phyloP scores from a whole-genome alignment of 2,797 vertebrate species.

The Tangara arthus region DNA sequence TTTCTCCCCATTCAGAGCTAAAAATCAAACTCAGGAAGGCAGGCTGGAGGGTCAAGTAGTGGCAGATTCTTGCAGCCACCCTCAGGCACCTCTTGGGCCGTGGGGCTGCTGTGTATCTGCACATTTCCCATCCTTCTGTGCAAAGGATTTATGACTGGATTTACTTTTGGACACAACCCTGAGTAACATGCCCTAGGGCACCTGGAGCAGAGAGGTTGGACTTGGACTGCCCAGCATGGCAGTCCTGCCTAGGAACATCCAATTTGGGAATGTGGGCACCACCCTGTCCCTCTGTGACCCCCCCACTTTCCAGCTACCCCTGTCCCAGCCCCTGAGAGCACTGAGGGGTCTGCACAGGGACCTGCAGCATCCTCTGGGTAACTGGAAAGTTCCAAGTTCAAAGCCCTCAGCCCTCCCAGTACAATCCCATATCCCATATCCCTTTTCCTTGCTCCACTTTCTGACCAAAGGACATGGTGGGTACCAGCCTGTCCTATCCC shows the following conservation, averaged over 20 bases:
- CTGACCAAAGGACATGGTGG: too few relatives aligned
- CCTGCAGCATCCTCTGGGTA: neutral
- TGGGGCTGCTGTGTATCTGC: neutral
- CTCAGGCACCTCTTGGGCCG: neutral
- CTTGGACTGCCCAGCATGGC: neutral
- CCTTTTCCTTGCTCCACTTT: too few relatives aligned
- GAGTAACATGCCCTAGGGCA: neutral
- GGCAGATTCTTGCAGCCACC: neutral
- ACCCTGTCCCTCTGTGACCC: neutral
- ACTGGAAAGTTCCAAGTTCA: neutral
- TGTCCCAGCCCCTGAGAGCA: neutral
- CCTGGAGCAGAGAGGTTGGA: neutral
- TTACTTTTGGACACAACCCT: neutral
- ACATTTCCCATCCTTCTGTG: neutral
- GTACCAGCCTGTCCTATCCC: too few relatives aligned
- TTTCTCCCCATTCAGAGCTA: neutral
- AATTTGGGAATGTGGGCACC: neutral
- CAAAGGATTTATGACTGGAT: neutral
- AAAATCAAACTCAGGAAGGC: neutral
- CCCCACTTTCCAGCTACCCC: accelerated
- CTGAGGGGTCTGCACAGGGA: neutral
- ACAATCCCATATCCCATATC: neutral
- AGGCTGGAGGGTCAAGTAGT: neutral
- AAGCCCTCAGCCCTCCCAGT: neutral
- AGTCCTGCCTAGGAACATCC: neutral